A percentile compares a stretch with the other conserved stretches of the same genome.
These are phyloP conservation scores for Zapornia atra DNA, from an alignment of 2,113 vertebrate species.

Conservation along the genomic window DNA sequence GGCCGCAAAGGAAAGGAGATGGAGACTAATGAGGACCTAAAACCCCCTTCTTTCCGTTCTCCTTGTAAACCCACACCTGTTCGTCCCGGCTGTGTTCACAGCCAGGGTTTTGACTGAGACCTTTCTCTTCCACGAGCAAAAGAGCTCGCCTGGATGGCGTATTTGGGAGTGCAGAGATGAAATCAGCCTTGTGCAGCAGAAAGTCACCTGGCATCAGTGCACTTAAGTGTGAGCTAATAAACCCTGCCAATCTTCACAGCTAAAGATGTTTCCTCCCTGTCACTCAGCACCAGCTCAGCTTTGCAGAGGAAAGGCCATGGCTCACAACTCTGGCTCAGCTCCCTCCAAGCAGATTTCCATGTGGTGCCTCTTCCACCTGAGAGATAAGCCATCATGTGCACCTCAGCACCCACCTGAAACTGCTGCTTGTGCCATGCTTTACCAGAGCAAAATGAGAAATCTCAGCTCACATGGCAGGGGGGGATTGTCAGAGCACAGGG, in stretches of 20 bases:
- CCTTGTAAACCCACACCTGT: slow-evolving; percentile 47
- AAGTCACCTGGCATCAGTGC: neutral
- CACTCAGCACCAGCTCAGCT: neutral
- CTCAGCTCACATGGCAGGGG: neutral
- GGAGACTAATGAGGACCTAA: neutral
- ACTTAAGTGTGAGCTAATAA: neutral
- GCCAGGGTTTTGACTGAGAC: neutral
- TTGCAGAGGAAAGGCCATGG: neutral
- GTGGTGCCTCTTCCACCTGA: neutral
- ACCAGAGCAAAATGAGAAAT: neutral
- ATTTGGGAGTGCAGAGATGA: neutral
- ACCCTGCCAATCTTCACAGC: neutral
- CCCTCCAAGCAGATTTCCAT: neutral
- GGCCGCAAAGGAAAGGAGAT: neutral
- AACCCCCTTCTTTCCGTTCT: neutral
- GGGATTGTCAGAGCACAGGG: neutral
- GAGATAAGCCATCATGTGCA: neutral
- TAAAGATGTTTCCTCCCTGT: slow-evolving; percentile 13
- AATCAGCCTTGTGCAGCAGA: neutral
- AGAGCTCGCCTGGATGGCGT: neutral
- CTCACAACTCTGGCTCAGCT: neutral
- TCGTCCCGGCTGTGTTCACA: neutral
- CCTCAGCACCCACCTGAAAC: neutral
- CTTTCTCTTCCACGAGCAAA: neutral
- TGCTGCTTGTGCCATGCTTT: neutral